Conservation (phyloP, 2,113 vertebrate species). For the Silurus asotus region DNA sequence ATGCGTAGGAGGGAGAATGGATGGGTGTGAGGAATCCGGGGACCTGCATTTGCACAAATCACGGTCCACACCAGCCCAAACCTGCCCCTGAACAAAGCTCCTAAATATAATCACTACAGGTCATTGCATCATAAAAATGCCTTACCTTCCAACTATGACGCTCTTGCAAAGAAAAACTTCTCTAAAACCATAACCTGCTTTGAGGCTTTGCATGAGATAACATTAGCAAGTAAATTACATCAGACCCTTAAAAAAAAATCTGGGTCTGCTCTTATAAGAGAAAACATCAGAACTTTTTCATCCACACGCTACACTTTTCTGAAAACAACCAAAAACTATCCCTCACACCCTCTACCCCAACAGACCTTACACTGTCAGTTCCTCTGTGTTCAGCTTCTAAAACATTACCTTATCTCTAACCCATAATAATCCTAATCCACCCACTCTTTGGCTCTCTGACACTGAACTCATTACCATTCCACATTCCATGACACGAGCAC, state of each 20-base stretch:
- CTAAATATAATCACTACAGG: slow-evolving; percentile 27
- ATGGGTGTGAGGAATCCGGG: not conserved
- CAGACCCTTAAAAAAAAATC: slow-evolving; percentile 2
- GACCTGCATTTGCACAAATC: slow-evolving; percentile 27
- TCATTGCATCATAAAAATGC: slow-evolving; percentile 30
- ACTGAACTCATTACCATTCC: not conserved
- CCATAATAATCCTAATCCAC: not conserved
- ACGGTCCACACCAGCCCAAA: slow-evolving; percentile 10
- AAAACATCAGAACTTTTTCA: not conserved
- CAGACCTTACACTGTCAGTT: not conserved
- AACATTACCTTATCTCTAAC: not conserved
- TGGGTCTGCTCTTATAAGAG: not conserved
- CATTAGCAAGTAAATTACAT: slow-evolving; percentile 25
- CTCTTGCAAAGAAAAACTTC: slow-evolving; percentile 1
- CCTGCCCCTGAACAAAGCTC: slow-evolving; percentile 20
- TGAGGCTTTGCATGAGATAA: slow-evolving; percentile 2
- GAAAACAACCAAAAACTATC: too few relatives aligned
- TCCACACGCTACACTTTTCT: not conserved
- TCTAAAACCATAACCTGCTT: not conserved
- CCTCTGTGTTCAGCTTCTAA: not conserved
- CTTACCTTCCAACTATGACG: slow-evolving; percentile 3
- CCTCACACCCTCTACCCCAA: not conserved
- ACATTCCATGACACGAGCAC: not conserved
- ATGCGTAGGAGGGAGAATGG: too few relatives aligned
- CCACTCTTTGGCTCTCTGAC: not conserved